Evolutionary conservation across 1,140 invertebrate species (phyloP).

Genomic region (Limonius californicus): DNA sequence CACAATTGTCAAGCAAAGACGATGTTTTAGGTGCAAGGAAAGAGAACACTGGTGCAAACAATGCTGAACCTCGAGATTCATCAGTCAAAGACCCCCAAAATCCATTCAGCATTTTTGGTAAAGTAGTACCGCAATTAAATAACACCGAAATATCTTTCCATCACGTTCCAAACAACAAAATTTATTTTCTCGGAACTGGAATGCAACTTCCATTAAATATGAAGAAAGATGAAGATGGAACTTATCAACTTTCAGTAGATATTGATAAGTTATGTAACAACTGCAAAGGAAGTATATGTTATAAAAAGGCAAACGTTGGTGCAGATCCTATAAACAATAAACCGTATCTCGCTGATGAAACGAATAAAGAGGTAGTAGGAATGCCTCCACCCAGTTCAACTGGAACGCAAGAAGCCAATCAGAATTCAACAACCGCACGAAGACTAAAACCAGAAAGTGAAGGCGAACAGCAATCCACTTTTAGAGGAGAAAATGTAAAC

Average conservation of each 20-base stretch:
- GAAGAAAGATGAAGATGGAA: slow-evolving; percentile 25
- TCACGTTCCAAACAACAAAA: slow-evolving; percentile 16
- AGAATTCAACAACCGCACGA: too few relatives aligned
- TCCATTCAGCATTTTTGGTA: slow-evolving; percentile 22
- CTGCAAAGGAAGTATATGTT: background rate
- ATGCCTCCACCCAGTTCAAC: background rate
- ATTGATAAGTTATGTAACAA: slow-evolving; percentile 26
- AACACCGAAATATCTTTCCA: slow-evolving; percentile 11
- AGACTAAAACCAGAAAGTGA: too few relatives aligned
- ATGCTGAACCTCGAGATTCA: too few relatives aligned
- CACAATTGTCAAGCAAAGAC: too few relatives aligned
- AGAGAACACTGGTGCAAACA: too few relatives aligned
- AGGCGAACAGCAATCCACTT: too few relatives aligned
- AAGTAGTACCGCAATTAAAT: slow-evolving; percentile 22
- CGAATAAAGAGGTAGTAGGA: background rate
- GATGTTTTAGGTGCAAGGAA: too few relatives aligned
- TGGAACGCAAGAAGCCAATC: too few relatives aligned
- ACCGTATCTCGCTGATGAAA: too few relatives aligned
- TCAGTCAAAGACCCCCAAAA: too few relatives aligned
- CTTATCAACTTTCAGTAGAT: slow-evolving; percentile 26
- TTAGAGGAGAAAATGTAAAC: too few relatives aligned
- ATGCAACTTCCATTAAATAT: slow-evolving; percentile 29
- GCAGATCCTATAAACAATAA: too few relatives aligned
- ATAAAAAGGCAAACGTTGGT: background rate
- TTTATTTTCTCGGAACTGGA: slow-evolving; percentile 29